Evolutionary conservation across 2,797 vertebrate genomes (phyloP).

Genomic region (Serranus cabrilla): DNA sequence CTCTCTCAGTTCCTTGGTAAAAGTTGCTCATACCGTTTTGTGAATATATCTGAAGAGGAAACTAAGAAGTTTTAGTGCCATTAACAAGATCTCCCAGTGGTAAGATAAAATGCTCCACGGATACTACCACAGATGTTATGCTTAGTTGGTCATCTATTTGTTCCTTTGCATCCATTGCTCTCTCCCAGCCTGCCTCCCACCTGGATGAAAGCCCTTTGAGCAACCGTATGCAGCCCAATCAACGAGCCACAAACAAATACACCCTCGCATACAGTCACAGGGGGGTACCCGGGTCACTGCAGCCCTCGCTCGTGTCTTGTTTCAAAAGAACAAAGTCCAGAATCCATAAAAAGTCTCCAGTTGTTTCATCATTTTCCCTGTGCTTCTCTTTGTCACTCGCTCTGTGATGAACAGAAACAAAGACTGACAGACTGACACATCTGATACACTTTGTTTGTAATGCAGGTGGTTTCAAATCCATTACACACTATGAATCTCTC

Average conservation of each 20-base stretch:
- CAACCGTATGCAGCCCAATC: constrained; percentile 44
- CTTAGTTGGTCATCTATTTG: constrained; percentile 23
- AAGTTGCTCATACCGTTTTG: constrained; percentile 1
- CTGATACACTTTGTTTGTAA: constrained; percentile 20
- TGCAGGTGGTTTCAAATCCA: constrained; percentile 43
- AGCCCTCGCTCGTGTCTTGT: constrained; percentile 43
- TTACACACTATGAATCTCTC: constrained; percentile 26
- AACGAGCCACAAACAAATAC: constrained; percentile 44
- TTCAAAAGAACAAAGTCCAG: constrained; percentile 59
- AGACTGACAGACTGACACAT: constrained; percentile 29
- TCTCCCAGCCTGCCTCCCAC: constrained; percentile 32
- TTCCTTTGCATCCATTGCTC: constrained; percentile 22
- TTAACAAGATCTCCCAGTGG: constrained; percentile 36
- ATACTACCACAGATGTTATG: constrained; percentile 11
- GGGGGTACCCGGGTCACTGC: constrained; percentile 32
- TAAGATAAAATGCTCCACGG: constrained; percentile 22
- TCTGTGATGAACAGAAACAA: constrained; percentile 45
- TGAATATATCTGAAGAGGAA: constrained; percentile 13
- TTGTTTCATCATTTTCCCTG: constrained; percentile 56
- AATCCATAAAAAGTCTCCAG: constrained; percentile 42
- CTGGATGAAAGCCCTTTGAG: constrained; percentile 51
- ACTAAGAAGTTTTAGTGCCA: constrained; percentile 18
- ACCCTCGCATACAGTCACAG: background rate
- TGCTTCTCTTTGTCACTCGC: constrained; percentile 26
- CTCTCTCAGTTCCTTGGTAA: background rate